Evolutionary conservation across 2,113 vertebrate genomes (phyloP).

Genomic region (Hippocampus comes): DNA sequence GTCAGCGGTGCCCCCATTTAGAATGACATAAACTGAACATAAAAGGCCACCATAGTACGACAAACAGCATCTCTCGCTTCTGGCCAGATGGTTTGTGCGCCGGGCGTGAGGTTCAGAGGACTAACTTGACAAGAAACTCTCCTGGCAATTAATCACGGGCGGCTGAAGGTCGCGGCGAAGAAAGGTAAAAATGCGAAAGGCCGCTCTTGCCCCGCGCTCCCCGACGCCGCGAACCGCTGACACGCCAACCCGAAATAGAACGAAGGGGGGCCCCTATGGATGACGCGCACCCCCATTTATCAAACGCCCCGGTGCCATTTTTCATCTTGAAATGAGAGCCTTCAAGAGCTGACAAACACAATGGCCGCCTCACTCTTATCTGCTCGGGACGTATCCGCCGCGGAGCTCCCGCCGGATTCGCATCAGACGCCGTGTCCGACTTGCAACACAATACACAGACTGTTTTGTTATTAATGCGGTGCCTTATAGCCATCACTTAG

Average conservation of each 20-base stretch:
- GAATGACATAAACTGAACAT: constrained; percentile 60
- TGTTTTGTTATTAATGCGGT: constrained; percentile 43
- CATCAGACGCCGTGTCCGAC: constrained; percentile 57
- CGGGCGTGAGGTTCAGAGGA: constrained; percentile 80
- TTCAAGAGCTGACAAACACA: constrained; percentile 77
- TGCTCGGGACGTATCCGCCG: constrained; percentile 54
- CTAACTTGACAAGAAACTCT: constrained; percentile 80
- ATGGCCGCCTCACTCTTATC: constrained; percentile 77
- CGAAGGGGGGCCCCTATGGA: constrained; percentile 69
- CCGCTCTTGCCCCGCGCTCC: constrained; percentile 59
- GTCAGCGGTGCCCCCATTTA: constrained; percentile 53
- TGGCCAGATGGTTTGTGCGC: constrained; percentile 79
- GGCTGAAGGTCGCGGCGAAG: constrained; percentile 77
- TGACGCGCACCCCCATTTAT: constrained; percentile 83
- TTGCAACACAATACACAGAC: constrained; percentile 48
- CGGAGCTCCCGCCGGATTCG: constrained; percentile 63
- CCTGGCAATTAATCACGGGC: constrained; percentile 81
- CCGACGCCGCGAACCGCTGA: constrained; percentile 58
- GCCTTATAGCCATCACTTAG: constrained; percentile 34
- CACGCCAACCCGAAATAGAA: constrained; percentile 72
- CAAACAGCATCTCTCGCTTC: constrained; percentile 64
- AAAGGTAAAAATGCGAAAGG: constrained; percentile 78
- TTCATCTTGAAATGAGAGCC: constrained; percentile 78
- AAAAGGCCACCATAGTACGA: constrained; percentile 62
- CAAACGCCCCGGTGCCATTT: constrained; percentile 77